Evolutionary conservation across 1,140 invertebrate genomes (phyloP).

Genomic region (Apis cerana): DNA sequence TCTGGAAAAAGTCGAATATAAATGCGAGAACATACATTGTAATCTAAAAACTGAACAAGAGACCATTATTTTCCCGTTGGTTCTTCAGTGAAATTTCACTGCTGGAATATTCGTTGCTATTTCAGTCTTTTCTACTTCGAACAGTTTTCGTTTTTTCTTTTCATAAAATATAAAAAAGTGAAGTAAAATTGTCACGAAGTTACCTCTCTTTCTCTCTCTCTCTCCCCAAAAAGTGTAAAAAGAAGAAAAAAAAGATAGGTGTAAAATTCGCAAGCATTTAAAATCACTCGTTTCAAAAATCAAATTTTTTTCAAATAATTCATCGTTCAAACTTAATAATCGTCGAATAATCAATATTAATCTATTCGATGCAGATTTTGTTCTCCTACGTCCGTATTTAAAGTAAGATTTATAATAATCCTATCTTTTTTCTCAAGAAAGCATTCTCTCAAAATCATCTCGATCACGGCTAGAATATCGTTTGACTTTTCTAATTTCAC

Average conservation of each 20-base stretch:
- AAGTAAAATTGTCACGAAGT: not conserved
- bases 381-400: no score
- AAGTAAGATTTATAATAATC: no score
- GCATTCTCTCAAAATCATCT: no score
- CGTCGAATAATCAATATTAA: no score
- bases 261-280: no score
- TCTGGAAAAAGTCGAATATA: not conserved
- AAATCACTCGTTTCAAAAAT: no score
- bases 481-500: not conserved
- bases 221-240: no score
- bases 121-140: not conserved
- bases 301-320: no score
- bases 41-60: not conserved
- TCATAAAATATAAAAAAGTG: not conserved
- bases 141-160: not conserved
- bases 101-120: not conserved
- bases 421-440: no score
- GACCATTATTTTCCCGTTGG: conserved; percentile 5
- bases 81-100: not conserved
- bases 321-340: no score
- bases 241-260: no score
- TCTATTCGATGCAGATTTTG: no score
- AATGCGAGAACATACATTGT: not conserved
- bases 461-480: not conserved
- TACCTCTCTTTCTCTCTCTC: not conserved